Evolutionary conservation across 2,888 invertebrate genomes (phyloP).

Genomic region (Rhagium mordax): DNA sequence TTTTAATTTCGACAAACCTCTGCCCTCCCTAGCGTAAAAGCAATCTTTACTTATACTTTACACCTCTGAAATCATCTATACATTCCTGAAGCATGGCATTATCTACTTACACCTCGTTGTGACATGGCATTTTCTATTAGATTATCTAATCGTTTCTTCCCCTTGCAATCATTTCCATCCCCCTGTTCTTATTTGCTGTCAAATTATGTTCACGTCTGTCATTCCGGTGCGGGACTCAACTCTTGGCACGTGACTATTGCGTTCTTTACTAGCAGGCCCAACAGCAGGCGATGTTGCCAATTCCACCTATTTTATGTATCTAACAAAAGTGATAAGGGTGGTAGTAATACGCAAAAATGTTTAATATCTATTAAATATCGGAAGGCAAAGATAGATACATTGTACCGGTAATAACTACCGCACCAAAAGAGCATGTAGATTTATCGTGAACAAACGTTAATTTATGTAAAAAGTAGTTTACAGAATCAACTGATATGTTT

Average conservation of each 20-base stretch:
- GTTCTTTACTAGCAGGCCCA: slow-evolving; percentile 14
- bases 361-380: no score
- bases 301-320: neutral
- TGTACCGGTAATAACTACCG: no score
- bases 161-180: slow-evolving; percentile 67
- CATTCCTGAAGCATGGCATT: slow-evolving; percentile 18
- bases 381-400: no score
- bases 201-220: slow-evolving; percentile 70
- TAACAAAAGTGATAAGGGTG: neutral
- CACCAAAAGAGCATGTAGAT: no score
- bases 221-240: slow-evolving; percentile 61
- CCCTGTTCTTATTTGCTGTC: slow-evolving; percentile 69
- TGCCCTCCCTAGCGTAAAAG: no score
- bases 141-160: slow-evolving; percentile 69
- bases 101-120: slow-evolving; percentile 59
- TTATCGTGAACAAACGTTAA: no score
- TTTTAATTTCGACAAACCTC: no score
- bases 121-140: slow-evolving; percentile 66
- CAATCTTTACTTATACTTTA: neutral
- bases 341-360: no score
- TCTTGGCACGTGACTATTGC: slow-evolving; percentile 65
- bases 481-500: no score
- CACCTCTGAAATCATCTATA: neutral
- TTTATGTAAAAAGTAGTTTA: no score
- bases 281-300: neutral